Evolutionary conservation across 2,113 vertebrate species (phyloP).

Genomic region (Scatophagus argus): DNA sequence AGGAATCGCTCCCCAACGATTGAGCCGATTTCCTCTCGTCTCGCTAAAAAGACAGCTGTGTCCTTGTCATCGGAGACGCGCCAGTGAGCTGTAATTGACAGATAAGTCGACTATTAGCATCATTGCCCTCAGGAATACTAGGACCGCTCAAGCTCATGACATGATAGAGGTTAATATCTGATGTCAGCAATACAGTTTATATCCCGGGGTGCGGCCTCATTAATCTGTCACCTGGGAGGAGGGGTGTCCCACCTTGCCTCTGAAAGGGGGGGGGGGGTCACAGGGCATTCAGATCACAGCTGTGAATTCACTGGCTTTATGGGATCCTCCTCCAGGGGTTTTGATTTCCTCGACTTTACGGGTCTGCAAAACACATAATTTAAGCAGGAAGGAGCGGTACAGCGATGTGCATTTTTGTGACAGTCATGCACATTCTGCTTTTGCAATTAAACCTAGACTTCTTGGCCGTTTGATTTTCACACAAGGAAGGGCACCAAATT

Average conservation of each 20-base stretch:
- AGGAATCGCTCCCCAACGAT: conserved; percentile 17
- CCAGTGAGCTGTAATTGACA: conserved; percentile 52
- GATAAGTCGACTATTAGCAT: conserved; percentile 39
- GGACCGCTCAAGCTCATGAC: neutral
- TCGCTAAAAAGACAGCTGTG: conserved; percentile 50
- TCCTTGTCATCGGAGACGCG: conserved; percentile 50
- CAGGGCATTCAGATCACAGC: conserved; percentile 56
- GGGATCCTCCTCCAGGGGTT: conserved; percentile 27
- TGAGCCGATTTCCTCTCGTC: conserved; percentile 36
- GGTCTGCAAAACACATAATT: neutral
- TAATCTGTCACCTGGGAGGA: conserved; percentile 65
- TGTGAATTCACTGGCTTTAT: conserved; percentile 50
- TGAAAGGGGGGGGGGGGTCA: conserved; percentile 31
- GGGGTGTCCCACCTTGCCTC: conserved; percentile 20
- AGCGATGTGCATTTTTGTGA: neutral
- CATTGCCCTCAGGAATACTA: conserved; percentile 30
- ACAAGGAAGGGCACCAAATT: neutral
- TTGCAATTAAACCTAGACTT: conserved; percentile 12
- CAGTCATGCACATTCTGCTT: neutral
- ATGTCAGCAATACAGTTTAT: conserved; percentile 53
- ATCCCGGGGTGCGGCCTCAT: conserved; percentile 34
- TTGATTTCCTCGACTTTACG: conserved; percentile 16
- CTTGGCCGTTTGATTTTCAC: conserved; percentile 22
- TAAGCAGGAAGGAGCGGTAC: neutral
- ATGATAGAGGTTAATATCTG: conserved; percentile 60